Evolutionary conservation across 2,888 invertebrate species (phyloP).

Genomic region (Stenoptilia bipunctidactyla): DNA sequence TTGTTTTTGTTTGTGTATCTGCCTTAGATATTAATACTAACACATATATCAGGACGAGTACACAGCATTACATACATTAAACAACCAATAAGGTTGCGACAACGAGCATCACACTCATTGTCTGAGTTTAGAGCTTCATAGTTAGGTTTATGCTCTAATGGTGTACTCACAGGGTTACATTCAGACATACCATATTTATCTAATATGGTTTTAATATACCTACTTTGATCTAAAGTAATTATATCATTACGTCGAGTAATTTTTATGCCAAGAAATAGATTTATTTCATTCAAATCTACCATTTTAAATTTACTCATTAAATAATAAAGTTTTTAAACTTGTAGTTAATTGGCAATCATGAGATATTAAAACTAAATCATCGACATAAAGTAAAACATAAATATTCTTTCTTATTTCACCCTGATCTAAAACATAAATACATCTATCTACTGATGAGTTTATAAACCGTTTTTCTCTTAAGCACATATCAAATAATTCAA

Average conservation of each 20-base stretch:
- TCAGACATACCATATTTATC: constrained; percentile 18
- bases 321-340: constrained; percentile 7
- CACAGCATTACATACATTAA: constrained; percentile 14
- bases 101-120: constrained; percentile 13
- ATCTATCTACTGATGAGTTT: constrained; percentile 15
- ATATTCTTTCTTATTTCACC: constrained; percentile 12
- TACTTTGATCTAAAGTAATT: constrained; percentile 12
- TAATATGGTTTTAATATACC: constrained; percentile 15
- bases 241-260: constrained; percentile 1
- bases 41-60: constrained; percentile 19
- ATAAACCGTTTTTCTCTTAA: constrained; percentile 15
- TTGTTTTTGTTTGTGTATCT: constrained; percentile 3
- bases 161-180: constrained; percentile 15
- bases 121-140: constrained; percentile 11
- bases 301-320: constrained; percentile 10
- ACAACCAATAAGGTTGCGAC: constrained; percentile 14
- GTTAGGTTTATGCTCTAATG: constrained; percentile 9
- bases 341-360: constrained; percentile 8
- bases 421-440: constrained; percentile 14
- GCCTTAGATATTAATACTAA: constrained; percentile 18
- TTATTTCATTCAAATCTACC: constrained; percentile 14
- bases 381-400: constrained; percentile 15
- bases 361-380: constrained; percentile 13
- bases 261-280: constrained; percentile 10
- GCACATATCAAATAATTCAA: too few relatives aligned